phyloP scores from a whole-genome alignment of 2,888 invertebrate species.

The Abscondita cerata region DNA sequence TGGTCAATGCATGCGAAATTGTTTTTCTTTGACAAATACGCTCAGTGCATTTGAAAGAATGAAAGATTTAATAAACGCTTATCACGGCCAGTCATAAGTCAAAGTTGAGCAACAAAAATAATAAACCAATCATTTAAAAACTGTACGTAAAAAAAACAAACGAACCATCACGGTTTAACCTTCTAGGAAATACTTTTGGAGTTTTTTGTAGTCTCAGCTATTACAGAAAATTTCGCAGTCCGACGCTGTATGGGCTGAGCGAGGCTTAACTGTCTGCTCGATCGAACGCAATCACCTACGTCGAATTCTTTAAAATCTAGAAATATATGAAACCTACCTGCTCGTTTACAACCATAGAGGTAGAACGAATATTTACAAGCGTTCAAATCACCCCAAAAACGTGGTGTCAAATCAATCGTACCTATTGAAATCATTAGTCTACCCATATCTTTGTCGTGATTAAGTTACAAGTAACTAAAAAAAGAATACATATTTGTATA shows the following conservation, averaged over 20 bases:
- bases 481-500: conserved; percentile 30
- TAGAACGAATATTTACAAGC: conserved; percentile 11
- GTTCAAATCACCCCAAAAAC: conserved; percentile 15
- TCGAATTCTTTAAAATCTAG: conserved; percentile 35
- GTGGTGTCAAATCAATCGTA: conserved; percentile 1
- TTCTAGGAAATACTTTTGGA: conserved; percentile 43
- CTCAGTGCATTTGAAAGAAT: conserved; percentile 16
- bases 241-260: conserved; percentile 36
- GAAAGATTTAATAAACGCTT: not conserved
- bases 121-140: conserved; percentile 38
- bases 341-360: conserved; percentile 18
- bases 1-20: no score
- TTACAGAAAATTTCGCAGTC: conserved; percentile 40
- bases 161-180: conserved; percentile 39
- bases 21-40: conserved; percentile 6
- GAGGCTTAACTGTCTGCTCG: conserved; percentile 34
- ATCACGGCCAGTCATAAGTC: conserved; percentile 28
- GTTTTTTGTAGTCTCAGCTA: conserved; percentile 38
- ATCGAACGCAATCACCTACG: conserved; percentile 37
- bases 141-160: conserved; percentile 34
- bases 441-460: conserved; percentile 34
- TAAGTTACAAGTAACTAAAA: conserved; percentile 30
- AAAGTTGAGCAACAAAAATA: conserved; percentile 20
- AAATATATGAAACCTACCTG: conserved; percentile 35
- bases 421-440: conserved; percentile 26